Evolutionary conservation across 2,797 vertebrate genomes (phyloP).

Genomic region (Dendrocincla tyrannina): DNA sequence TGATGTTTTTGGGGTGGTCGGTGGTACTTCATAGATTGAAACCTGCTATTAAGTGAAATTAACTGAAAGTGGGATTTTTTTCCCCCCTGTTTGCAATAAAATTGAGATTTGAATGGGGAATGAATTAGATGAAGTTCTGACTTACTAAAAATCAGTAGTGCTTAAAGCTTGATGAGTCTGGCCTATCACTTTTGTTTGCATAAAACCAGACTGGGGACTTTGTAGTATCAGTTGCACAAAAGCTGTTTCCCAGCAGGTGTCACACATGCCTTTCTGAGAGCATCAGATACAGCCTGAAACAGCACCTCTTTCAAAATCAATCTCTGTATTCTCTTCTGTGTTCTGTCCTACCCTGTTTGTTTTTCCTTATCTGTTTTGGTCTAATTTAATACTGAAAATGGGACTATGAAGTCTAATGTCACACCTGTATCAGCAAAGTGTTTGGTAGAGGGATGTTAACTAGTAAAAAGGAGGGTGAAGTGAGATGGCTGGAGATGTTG

Average conservation of each 20-base stretch:
- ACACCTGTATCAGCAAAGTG: neutral
- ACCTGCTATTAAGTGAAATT: neutral
- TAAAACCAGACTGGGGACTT: neutral
- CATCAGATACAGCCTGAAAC: neutral
- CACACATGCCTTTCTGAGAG: conserved; percentile 31
- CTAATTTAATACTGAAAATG: neutral
- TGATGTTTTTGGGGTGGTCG: neutral
- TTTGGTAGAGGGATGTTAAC: neutral
- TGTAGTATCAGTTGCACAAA: neutral
- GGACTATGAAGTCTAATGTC: neutral
- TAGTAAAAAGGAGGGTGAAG: neutral
- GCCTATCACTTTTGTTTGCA: neutral
- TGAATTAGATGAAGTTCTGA: neutral
- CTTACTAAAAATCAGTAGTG: neutral
- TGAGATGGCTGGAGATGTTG: neutral
- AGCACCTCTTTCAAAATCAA: neutral
- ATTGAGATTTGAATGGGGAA: neutral
- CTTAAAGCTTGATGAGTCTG: neutral
- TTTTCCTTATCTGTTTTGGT: neutral
- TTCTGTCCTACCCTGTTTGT: neutral
- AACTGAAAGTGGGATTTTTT: neutral
- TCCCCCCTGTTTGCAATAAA: neutral
- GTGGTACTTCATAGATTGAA: neutral
- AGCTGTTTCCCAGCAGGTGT: conserved; percentile 71
- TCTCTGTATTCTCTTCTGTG: neutral